Evolutionary conservation across 2,888 invertebrate genomes (phyloP).

Genomic region (Xylota sylvarum): DNA sequence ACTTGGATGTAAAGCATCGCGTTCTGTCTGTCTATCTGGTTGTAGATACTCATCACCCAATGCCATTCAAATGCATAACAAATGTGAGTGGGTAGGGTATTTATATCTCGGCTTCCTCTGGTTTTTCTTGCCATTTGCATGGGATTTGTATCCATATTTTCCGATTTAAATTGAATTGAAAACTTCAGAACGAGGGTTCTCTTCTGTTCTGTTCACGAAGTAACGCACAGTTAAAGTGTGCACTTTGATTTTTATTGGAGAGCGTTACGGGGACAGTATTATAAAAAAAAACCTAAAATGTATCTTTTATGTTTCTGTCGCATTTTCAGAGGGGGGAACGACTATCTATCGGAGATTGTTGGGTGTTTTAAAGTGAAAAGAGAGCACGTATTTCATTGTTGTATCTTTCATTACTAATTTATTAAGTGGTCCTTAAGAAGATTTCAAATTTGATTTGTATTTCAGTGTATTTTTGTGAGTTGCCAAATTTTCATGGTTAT

Average conservation of each 20-base stretch:
- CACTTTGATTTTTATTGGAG: slow-evolving; percentile 53
- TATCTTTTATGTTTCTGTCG: slow-evolving; percentile 42
- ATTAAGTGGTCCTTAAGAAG: slow-evolving; percentile 9
- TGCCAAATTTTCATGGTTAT: not conserved
- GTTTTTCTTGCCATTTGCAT: not conserved
- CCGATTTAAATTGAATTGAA: not conserved
- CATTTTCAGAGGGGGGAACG: not conserved
- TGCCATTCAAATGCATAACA: slow-evolving; percentile 44
- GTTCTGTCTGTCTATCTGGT: not conserved
- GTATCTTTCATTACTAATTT: not conserved
- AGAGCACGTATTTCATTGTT: not conserved
- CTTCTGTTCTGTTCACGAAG: not conserved
- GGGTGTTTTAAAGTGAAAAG: not conserved
- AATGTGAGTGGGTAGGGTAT: slow-evolving; percentile 37
- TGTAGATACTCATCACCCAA: slow-evolving; percentile 19
- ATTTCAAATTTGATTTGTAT: slow-evolving; percentile 1
- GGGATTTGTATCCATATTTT: not conserved
- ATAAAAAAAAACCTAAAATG: slow-evolving; percentile 36
- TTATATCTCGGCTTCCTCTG: slow-evolving; percentile 25
- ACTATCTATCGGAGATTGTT: not conserved
- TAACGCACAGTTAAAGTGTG: slow-evolving; percentile 15
- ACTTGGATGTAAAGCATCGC: slow-evolving; percentile 26
- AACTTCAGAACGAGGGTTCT: not conserved
- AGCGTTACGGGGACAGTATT: slow-evolving; percentile 6
- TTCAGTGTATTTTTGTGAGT: not conserved